Evolutionary conservation across 2,797 vertebrate species (phyloP), one percentile per base, ranked within the genome.

Genomic region (Labroides dimidiatus): DNA sequence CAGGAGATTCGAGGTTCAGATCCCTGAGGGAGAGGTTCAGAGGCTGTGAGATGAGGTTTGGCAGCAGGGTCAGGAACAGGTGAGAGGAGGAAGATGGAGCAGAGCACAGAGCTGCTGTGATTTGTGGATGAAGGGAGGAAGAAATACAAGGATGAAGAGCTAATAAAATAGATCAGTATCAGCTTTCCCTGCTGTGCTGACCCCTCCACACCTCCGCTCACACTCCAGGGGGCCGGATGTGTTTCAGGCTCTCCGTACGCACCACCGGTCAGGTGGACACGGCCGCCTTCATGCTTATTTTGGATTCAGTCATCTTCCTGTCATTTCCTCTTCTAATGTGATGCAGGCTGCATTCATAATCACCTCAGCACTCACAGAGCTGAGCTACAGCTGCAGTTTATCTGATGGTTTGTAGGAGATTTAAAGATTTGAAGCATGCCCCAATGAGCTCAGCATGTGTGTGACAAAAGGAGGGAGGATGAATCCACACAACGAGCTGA

Each of bases 261-360:
- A 27, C 52, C 14, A 2, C 61, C 23, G 65, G 52, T 75, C 76
- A 49, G 71, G 70, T 54, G 66, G 64, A 64, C 68, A 53, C 17
- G 8, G 54, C 44, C 3, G 10, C 56, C 41, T 37, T 7, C 61
- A 64, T 58, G 74, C 69, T 36, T 16, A 30, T 75, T 74, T 87
- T 82, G 64, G 73, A 78, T 79, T 83, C 77, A 77, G 79, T 80
- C 84, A 72, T 90, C 74, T 75, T 67, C 78, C 58, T 64, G 77
- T 89, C 80, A 89, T 90, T 92, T 93, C 89, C 88, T 82, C 67
- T 1, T 51, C 80, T 89, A 91, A 93, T 89, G 57, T 17, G 43
- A 80, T 41, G 66, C 89, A 90, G 89, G 54, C 74, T 77, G 66
- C 55, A 60, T 82, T 82, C 74, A 64, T 72, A 81, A 87, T 85